A percentile compares a stretch with the other conserved stretches of the same genome.
These are phyloP conservation scores for Hoplodrina ambigua DNA, from an alignment of 2,888 invertebrate genomes.

Conservation along the genomic window DNA sequence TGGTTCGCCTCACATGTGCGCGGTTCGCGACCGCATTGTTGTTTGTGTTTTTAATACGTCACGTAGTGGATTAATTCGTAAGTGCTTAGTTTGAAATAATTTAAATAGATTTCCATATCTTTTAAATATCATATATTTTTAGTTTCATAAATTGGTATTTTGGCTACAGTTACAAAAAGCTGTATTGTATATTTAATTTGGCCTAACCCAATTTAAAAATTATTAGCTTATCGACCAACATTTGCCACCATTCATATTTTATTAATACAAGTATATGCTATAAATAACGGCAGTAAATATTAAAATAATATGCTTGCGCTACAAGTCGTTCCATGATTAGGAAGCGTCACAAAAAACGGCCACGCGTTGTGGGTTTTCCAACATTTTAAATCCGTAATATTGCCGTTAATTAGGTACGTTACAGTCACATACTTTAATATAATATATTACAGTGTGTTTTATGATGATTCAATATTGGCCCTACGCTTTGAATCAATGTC, in stretches of 20 bases:
- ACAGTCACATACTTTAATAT: too few species aligned
- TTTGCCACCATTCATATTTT: neutral
- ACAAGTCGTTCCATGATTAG: conserved; percentile 4
- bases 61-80: neutral
- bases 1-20: conserved; percentile 6
- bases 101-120: neutral
- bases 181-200: too few species aligned
- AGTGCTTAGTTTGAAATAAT: neutral
- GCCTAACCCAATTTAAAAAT: too few species aligned
- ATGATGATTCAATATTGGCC: conserved; percentile 17
- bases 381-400: neutral
- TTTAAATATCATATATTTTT: too few species aligned
- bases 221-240: neutral
- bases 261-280: too few species aligned
- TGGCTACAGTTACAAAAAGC: too few species aligned
- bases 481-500: conserved; percentile 35
- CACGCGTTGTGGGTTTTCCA: neutral
- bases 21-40: conserved; percentile 23
- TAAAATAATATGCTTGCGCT: neutral
- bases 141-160: too few species aligned
- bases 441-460: neutral
- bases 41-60: neutral
- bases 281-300: neutral
- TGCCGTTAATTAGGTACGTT: too few species aligned
- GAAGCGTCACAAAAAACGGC: conserved; percentile 11